Conservation (phyloP, 2,797 vertebrate genomes). For the Sternotherus odoratus region DNA sequence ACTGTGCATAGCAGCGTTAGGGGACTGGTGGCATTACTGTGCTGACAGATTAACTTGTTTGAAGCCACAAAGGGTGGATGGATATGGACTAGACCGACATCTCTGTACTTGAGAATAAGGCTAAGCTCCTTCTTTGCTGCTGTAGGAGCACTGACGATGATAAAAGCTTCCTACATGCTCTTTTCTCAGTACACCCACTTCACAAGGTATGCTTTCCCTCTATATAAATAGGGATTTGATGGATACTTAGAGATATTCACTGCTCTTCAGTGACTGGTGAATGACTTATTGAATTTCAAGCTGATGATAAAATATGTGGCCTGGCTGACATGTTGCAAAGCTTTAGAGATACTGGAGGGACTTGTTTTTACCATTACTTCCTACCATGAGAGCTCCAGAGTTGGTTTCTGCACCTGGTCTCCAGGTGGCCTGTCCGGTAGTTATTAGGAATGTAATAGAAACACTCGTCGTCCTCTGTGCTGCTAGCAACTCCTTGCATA, state of each 20-base stretch:
- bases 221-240: neutral
- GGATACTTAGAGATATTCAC: neutral
- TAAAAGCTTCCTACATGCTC: neutral
- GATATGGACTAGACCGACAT: neutral
- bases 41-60: neutral
- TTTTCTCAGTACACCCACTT: neutral
- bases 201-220: neutral
- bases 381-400: neutral
- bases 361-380: neutral
- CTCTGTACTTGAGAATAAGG: neutral
- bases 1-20: neutral
- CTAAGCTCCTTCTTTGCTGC: conserved; percentile 51
- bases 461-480: neutral
- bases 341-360: neutral
- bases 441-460: neutral
- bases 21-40: neutral
- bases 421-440: neutral
- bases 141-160: neutral
- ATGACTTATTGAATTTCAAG: neutral
- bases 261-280: neutral
- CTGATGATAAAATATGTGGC: neutral
- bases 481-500: no score
- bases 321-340: neutral
- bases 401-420: neutral
- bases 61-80: fast-evolving